These are phyloP conservation scores for Glandiceps talaboti DNA, from an alignment of 53 echinoderm and acorn worm genomes.

Conservation along the genomic window DNA sequence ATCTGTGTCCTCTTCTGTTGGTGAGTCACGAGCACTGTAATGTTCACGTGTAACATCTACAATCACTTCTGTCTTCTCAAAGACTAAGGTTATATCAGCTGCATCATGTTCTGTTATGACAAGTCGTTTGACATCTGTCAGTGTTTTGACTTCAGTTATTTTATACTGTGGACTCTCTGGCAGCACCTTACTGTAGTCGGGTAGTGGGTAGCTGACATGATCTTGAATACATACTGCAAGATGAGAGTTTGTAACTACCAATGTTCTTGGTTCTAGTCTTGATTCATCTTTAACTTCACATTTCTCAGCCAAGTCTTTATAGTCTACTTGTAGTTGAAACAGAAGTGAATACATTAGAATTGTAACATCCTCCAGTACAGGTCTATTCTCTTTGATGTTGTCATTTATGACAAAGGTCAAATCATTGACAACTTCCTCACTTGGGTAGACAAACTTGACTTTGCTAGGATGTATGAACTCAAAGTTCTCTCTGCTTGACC, in stretches of 20 bases:
- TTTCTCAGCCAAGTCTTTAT: background rate
- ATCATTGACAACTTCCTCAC: slow-evolving; percentile 85
- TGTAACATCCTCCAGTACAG: slow-evolving; percentile 39
- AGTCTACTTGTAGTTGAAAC: background rate
- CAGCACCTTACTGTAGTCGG: slow-evolving; percentile 58
- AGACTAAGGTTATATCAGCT: slow-evolving; percentile 68
- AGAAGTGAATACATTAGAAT: slow-evolving; percentile 65
- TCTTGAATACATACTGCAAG: slow-evolving; percentile 72
- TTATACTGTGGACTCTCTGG: slow-evolving; percentile 76
- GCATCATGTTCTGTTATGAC: slow-evolving; percentile 83
- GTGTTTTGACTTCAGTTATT: slow-evolving; percentile 41
- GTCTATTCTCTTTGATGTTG: slow-evolving; percentile 29
- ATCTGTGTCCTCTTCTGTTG: slow-evolving; percentile 17
- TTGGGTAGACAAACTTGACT: slow-evolving; percentile 83
- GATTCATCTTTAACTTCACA: background rate
- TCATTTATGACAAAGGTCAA: slow-evolving; percentile 64
- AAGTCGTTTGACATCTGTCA: slow-evolving; percentile 47
- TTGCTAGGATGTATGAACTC: slow-evolving; percentile 83
- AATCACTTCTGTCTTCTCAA: slow-evolving; percentile 84
- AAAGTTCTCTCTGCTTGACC: slow-evolving; percentile 32
- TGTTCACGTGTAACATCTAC: slow-evolving; percentile 84
- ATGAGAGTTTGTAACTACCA: slow-evolving; percentile 75
- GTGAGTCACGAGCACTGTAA: slow-evolving; percentile 36
- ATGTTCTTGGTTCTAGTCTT: slow-evolving; percentile 22
- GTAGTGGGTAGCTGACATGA: slow-evolving; percentile 92